Evolutionary conservation across 2,888 invertebrate species (phyloP).

Genomic region (Pseudococcus jackbeardsleyi): DNA sequence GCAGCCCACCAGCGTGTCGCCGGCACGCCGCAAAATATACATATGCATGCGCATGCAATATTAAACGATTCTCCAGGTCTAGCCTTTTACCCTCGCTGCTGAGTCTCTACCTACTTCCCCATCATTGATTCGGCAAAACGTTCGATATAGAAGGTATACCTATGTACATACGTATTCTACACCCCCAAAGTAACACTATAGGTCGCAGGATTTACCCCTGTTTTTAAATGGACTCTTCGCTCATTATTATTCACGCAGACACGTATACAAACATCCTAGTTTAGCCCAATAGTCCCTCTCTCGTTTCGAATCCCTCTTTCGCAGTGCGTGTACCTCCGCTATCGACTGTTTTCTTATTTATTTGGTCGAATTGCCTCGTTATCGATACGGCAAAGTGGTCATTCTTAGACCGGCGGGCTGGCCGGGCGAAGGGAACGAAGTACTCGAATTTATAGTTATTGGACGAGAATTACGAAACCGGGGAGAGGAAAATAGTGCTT

Average conservation of each 20-base stretch:
- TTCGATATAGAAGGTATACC: background rate
- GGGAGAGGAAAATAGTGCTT: background rate
- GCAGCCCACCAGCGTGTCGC: background rate
- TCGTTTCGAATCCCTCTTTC: background rate
- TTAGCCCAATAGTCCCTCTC: background rate
- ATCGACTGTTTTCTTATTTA: constrained; percentile 2
- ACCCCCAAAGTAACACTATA: background rate
- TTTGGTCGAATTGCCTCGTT: constrained; percentile 3
- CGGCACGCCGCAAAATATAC: background rate
- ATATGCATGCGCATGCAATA: background rate
- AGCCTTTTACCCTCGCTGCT: background rate
- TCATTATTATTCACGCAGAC: constrained; percentile 10
- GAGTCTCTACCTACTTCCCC: background rate
- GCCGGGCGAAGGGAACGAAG: background rate
- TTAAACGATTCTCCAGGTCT: background rate
- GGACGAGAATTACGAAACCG: background rate
- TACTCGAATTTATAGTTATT: background rate
- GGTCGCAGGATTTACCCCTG: background rate
- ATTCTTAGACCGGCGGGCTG: background rate
- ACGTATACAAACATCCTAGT: background rate
- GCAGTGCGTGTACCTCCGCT: background rate
- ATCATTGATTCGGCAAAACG: background rate
- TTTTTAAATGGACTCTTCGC: background rate
- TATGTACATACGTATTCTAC: background rate
- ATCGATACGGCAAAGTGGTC: background rate